Percentiles rank a stretch among this genome's conserved stretches.
Conservation (phyloP, 2,797 vertebrate species). For the Graptemys geographica region DNA sequence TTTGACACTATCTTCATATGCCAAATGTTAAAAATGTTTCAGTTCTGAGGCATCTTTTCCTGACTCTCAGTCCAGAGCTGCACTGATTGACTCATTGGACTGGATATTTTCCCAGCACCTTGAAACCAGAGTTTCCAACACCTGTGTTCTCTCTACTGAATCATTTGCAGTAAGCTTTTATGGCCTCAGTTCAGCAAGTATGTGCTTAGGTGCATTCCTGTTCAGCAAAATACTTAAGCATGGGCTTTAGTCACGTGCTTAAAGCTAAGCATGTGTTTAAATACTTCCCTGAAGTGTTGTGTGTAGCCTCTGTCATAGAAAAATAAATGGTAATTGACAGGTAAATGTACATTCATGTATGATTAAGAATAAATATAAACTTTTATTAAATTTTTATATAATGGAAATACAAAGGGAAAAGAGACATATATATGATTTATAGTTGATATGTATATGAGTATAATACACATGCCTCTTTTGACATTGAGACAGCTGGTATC, state of each 20-base stretch:
- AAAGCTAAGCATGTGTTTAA: not conserved
- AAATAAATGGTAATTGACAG: not conserved
- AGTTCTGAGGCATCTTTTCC: not conserved
- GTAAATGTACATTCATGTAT: not conserved
- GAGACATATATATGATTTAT: not conserved
- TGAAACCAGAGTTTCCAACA: not conserved
- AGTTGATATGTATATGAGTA: not conserved
- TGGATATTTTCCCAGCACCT: accelerated
- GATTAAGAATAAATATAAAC: not conserved
- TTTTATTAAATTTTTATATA: not conserved
- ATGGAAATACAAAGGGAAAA: not conserved
- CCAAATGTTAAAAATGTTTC: not conserved
- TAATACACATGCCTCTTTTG: not conserved
- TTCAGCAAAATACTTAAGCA: not conserved
- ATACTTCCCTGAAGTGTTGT: not conserved
- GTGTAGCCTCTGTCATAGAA: not conserved
- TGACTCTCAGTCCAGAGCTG: not conserved
- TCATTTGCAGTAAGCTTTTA: not conserved
- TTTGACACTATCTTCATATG: not conserved
- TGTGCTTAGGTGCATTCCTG: not conserved
- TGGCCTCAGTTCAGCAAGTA: not conserved
- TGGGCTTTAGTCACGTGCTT: not conserved
- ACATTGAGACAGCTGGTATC: not conserved
- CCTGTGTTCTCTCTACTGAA: accelerated
- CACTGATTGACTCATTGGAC: accelerated